phyloP scores from a whole-genome alignment of 2,113 vertebrate genomes.

The Prochilodus magdalenae region DNA sequence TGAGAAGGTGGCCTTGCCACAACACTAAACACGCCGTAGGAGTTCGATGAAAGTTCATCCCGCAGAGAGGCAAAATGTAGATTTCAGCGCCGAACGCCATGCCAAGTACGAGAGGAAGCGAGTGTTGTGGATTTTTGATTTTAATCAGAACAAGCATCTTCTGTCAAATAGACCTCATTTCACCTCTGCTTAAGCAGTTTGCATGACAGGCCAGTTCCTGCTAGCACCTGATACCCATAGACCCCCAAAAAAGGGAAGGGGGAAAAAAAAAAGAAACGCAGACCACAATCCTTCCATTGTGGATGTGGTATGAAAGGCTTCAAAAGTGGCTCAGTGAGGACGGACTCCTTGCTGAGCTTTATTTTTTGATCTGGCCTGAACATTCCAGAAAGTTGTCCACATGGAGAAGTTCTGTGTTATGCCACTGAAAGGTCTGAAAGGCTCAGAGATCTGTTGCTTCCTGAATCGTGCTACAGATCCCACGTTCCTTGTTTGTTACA shows the following conservation, averaged over 20 bases:
- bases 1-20: slow-evolving; percentile 24
- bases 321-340: slow-evolving; percentile 1
- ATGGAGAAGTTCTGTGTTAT: neutral
- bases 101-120: slow-evolving; percentile 13
- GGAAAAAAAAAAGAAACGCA: neutral
- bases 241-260: neutral
- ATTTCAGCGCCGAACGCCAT: neutral
- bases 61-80: neutral
- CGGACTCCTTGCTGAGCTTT: slow-evolving; percentile 2
- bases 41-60: neutral
- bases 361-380: slow-evolving; percentile 20
- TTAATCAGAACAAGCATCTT: slow-evolving; percentile 14
- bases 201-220: slow-evolving; percentile 4
- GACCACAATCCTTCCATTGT: slow-evolving; percentile 18
- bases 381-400: slow-evolving; percentile 17
- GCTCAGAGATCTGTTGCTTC: slow-evolving; percentile 5
- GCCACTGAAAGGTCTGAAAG: too few relatives aligned
- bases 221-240: slow-evolving; percentile 15
- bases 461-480: slow-evolving; percentile 2
- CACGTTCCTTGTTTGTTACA: slow-evolving; percentile 13
- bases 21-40: slow-evolving; percentile 1
- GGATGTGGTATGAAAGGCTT: neutral
- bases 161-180: slow-evolving; percentile 10
- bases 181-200: slow-evolving; percentile 4
- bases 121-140: slow-evolving; percentile 18